A percentile compares a stretch with the other conserved stretches of the same genome.
Evolutionary conservation across 2,888 invertebrate species (phyloP).

Genomic region (Octodonta nipae): DNA sequence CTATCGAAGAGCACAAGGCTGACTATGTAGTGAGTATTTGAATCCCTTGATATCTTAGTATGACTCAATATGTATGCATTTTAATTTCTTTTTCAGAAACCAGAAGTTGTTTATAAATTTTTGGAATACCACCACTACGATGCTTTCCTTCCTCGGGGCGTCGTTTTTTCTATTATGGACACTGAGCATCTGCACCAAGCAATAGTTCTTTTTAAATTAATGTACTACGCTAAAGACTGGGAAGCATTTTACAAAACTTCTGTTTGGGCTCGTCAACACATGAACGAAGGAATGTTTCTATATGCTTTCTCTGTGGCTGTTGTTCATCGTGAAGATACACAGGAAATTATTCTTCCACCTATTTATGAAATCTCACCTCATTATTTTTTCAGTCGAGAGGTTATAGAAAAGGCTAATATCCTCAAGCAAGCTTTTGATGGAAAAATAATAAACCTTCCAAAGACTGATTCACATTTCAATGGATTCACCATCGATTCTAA

Average conservation of each 20-base stretch:
- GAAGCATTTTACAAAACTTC: constrained; percentile 56
- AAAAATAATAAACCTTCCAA: constrained; percentile 7
- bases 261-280: constrained; percentile 49
- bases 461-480: constrained; percentile 17
- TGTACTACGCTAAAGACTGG: constrained; percentile 58
- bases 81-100: constrained; percentile 34
- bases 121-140: constrained; percentile 40
- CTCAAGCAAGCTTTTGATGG: constrained; percentile 42
- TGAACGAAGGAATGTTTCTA: constrained; percentile 58
- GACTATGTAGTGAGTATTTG: background rate
- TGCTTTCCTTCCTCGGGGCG: constrained; percentile 43
- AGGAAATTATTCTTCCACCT: constrained; percentile 53
- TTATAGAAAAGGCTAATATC: constrained; percentile 52
- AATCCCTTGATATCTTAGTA: background rate
- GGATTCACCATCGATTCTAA: constrained; percentile 48
- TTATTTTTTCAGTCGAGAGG: constrained; percentile 53
- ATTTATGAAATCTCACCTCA: constrained; percentile 61
- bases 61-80: background rate
- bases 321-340: constrained; percentile 48
- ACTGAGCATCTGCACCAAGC: constrained; percentile 49
- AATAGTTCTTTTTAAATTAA: constrained; percentile 48
- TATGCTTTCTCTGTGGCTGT: constrained; percentile 51
- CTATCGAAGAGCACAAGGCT: background rate
- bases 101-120: constrained; percentile 45
- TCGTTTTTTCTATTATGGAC: constrained; percentile 49